Base-by-base conservation (phyloP, 1,140 invertebrate genomes). In the Drosophila nannoptera region DNA sequence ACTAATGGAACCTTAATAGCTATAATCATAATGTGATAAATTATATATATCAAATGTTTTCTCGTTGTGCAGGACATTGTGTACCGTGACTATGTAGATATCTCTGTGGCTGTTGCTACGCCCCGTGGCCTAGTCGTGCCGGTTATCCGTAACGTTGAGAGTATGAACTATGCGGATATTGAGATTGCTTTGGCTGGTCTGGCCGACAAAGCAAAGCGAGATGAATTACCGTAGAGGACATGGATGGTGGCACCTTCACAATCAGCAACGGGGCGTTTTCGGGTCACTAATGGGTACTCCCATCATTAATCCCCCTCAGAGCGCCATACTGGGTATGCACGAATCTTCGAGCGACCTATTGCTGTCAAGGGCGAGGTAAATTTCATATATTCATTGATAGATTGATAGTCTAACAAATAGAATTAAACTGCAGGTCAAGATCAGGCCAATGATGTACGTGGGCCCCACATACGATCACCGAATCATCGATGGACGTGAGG, bases 231-330 rank as follows among this genome's bases (percentile, higher is more conserved):
- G 95, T 99, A 59, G 99, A 99, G 91, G 99, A 99, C 84, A 99
- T 99, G 98, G 98, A 99, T 89, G 99, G 99, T 49, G 99, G 99
- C 16, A 99, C 98, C 9, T 99, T 99, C 87, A 99, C 99, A n/a
- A 99, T 99, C 77, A 98, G 97, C 88, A 99, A 99, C 89, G 98
- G 99, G 99, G 99, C 12, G 98, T 99, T 0, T 99, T 99, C 90
- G 99, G 99, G 22, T 99, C 98, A 0, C 90, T 99, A 29, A 94
- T 98, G 92, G 98, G 98, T 59, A 99, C 98, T 0, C 99, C 99
- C 3, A 99, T 99, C 71, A 99, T 99, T 59, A 99, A 99, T 91
- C 98, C 97, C 55, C 99, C 99, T n/a, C 99, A 99, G 90, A 99
- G 98, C 59, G 97, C 98, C 45, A 99, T 99, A 89, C 91, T 99